phyloP scores from a whole-genome alignment of 1,140 invertebrate species.

The Dendrolimus punctatus region DNA sequence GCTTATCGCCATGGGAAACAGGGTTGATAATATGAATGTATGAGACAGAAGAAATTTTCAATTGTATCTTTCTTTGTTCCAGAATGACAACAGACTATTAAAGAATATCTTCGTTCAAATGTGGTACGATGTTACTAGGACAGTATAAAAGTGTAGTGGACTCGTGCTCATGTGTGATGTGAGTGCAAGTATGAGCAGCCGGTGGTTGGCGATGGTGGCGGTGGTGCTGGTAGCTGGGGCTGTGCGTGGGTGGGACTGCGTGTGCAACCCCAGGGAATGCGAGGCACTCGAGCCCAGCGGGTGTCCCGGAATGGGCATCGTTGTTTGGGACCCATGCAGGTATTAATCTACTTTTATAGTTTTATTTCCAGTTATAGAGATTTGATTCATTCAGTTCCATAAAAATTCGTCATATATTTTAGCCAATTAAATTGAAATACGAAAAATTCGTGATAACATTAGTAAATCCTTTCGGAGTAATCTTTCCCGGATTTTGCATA shows the following conservation, averaged over 20 bases:
- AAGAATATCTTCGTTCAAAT: constrained; percentile 11
- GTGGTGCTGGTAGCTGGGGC: constrained; percentile 47
- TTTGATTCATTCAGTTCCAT: too few relatives aligned
- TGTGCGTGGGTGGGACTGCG: constrained; percentile 65
- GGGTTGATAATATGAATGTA: too few relatives aligned
- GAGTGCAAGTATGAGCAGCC: constrained; percentile 43
- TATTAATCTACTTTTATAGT: constrained; percentile 23
- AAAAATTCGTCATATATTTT: too few relatives aligned
- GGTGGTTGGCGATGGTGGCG: constrained; percentile 54
- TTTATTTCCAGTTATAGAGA: neutral
- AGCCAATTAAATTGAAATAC: too few relatives aligned
- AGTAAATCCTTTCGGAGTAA: too few relatives aligned
- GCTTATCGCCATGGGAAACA: too few relatives aligned
- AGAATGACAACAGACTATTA: constrained; percentile 16
- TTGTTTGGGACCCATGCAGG: constrained; percentile 77
- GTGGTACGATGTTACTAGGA: constrained; percentile 27
- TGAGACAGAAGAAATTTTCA: too few relatives aligned
- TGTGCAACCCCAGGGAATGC: constrained; percentile 74
- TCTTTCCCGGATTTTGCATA: too few relatives aligned
- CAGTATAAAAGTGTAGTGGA: constrained; percentile 30
- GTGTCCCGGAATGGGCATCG: constrained; percentile 73
- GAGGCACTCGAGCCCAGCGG: constrained; percentile 74
- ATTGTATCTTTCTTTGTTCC: constrained; percentile 18
- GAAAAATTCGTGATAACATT: too few relatives aligned
- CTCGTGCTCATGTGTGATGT: constrained; percentile 37